phyloP scores from a whole-genome alignment of 2,113 vertebrate species.

The Pollimyrus isidori region DNA sequence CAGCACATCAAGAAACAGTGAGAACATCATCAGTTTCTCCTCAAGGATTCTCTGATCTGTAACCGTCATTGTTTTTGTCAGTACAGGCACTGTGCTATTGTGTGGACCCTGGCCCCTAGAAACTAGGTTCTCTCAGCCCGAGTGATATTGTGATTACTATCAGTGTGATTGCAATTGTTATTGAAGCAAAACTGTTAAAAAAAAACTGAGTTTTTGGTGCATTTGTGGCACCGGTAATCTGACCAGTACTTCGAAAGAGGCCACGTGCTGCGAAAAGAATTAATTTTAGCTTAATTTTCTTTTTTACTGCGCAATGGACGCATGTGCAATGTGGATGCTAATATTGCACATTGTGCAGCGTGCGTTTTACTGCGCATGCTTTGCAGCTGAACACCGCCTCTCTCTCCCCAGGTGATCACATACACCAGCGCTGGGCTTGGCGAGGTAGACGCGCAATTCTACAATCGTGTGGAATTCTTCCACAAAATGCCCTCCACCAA shows the following conservation, averaged over 20 bases:
- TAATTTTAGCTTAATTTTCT: neutral
- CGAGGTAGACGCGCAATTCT: constrained; percentile 37
- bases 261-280: neutral
- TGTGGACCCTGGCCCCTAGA: neutral
- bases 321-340: neutral
- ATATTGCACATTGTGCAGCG: neutral
- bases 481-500: constrained; percentile 46
- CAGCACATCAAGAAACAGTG: neutral
- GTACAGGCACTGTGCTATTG: neutral
- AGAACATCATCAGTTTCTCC: neutral
- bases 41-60: neutral
- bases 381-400: neutral
- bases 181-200: constrained; percentile 41
- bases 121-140: neutral
- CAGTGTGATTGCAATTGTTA: constrained; percentile 7
- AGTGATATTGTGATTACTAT: neutral
- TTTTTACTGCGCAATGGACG: neutral
- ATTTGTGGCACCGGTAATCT: constrained; percentile 43
- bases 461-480: constrained; percentile 55
- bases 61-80: neutral
- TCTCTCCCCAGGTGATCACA: constrained; percentile 59
- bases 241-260: constrained; percentile 5
- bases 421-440: constrained; percentile 38
- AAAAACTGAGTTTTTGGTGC: constrained; percentile 21
- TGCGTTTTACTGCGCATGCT: neutral